A percentile compares a stretch with the other conserved stretches of the same genome.
Evolutionary conservation across 2,888 invertebrate genomes (phyloP).

Genomic region (Scaptomyza reducta): DNA sequence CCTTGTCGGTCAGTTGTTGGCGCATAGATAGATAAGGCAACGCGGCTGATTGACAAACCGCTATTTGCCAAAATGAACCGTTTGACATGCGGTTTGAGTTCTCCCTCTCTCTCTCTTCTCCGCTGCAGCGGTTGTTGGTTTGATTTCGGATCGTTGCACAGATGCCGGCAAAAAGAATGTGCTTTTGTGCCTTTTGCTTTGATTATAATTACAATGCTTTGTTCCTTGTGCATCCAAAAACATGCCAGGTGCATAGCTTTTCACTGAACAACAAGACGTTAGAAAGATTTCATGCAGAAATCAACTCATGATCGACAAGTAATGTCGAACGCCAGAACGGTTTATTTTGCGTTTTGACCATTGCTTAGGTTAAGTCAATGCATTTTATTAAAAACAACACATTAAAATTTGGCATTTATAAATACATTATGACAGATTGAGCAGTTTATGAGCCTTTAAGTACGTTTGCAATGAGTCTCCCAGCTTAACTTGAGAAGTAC

Average conservation of each 20-base stretch:
- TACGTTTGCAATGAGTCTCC: neutral
- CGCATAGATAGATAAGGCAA: conserved; percentile 20
- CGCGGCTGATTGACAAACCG: conserved; percentile 73
- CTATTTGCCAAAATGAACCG: conserved; percentile 74
- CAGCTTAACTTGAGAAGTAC: neutral
- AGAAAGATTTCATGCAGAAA: neutral
- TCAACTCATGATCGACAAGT: neutral
- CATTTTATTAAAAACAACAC: neutral
- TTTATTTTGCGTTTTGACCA: neutral
- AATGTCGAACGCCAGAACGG: neutral
- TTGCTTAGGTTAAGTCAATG: neutral
- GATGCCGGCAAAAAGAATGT: conserved; percentile 23
- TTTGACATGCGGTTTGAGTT: conserved; percentile 58
- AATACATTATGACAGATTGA: conserved; percentile 6
- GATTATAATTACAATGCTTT: conserved; percentile 39
- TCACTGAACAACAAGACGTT: neutral
- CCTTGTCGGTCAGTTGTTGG: conserved; percentile 28
- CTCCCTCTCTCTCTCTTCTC: neutral
- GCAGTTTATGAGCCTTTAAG: conserved; percentile 1
- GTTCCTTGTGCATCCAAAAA: neutral
- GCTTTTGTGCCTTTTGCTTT: conserved; percentile 35
- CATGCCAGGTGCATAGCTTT: neutral
- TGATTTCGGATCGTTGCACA: neutral
- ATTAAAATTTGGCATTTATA: conserved; percentile 11
- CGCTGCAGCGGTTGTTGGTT: conserved; percentile 7